These are phyloP conservation scores for Enteromius argenteus DNA, from an alignment of 2,797 vertebrate genomes.

Conservation along the genomic window DNA sequence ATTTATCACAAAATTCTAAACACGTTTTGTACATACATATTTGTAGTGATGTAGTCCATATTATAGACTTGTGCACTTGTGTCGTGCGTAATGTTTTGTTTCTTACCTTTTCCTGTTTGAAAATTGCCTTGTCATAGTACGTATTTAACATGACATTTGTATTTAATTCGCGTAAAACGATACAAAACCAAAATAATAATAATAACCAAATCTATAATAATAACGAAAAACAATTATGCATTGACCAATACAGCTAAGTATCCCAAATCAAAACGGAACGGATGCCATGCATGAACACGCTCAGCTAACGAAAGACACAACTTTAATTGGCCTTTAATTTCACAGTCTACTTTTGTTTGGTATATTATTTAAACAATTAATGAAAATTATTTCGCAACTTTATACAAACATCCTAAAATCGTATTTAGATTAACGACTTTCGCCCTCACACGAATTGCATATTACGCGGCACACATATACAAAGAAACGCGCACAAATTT, in stretches of 20 bases:
- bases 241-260: not conserved
- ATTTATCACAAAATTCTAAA: not conserved
- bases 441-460: not conserved
- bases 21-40: not conserved
- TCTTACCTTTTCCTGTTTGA: not conserved
- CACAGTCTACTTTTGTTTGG: not conserved
- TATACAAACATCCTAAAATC: not conserved
- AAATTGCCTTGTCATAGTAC: not conserved
- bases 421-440: not conserved
- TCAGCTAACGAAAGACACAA: not conserved
- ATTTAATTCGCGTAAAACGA: too few relatives aligned
- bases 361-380: not conserved
- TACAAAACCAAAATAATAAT: not conserved
- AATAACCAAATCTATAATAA: not conserved
- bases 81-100: not conserved
- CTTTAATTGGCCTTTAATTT: not conserved
- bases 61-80: not conserved
- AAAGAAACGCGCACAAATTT: slow-evolving; percentile 6
- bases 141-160: not conserved
- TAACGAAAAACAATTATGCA: not conserved
- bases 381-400: not conserved
- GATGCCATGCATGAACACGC: too few relatives aligned
- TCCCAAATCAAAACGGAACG: not conserved
- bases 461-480: slow-evolving; percentile 1
- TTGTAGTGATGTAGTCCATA: not conserved